Evolutionary conservation across 1,140 invertebrate genomes (phyloP).

Genomic region (roundworm (Caenorhabditis elegans)): DNA sequence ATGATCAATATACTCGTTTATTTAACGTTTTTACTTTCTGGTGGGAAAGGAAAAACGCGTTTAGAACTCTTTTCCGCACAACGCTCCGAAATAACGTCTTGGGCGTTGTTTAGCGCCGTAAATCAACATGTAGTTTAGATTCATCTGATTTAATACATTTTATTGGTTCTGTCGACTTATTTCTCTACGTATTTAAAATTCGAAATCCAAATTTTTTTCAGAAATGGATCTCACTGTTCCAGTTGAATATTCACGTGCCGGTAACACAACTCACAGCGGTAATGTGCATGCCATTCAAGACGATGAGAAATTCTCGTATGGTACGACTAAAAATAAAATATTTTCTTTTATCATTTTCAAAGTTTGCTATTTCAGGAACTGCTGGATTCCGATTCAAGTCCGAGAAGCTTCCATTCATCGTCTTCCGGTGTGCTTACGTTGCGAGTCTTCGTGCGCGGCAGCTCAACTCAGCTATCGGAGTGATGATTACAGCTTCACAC

Average conservation of each 20-base stretch:
- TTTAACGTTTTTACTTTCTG: background rate
- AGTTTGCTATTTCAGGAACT: conserved; percentile 42
- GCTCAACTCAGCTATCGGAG: conserved; percentile 70
- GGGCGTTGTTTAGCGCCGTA: background rate
- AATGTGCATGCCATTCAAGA: background rate
- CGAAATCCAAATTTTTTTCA: background rate
- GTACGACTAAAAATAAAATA: background rate
- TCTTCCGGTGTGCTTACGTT: conserved; percentile 51
- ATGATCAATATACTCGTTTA: too few relatives aligned
- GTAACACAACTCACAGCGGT: conserved; percentile 2
- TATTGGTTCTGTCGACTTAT: too few relatives aligned
- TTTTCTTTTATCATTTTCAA: background rate
- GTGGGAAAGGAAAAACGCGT: background rate
- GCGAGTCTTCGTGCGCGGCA: conserved; percentile 51
- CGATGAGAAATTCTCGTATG: background rate
- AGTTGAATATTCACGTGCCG: background rate
- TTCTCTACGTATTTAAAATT: too few relatives aligned
- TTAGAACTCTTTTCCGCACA: background rate
- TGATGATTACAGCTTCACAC: conserved; percentile 99
- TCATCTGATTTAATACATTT: too few relatives aligned
- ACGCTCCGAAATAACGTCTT: background rate
- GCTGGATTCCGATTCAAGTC: conserved; percentile 54
- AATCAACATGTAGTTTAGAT: background rate
- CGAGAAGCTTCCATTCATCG: conserved; percentile 45
- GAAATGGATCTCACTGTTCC: background rate